Evolutionary conservation across 2,888 invertebrate genomes (phyloP).

Genomic region (Drosophila phalerata): DNA sequence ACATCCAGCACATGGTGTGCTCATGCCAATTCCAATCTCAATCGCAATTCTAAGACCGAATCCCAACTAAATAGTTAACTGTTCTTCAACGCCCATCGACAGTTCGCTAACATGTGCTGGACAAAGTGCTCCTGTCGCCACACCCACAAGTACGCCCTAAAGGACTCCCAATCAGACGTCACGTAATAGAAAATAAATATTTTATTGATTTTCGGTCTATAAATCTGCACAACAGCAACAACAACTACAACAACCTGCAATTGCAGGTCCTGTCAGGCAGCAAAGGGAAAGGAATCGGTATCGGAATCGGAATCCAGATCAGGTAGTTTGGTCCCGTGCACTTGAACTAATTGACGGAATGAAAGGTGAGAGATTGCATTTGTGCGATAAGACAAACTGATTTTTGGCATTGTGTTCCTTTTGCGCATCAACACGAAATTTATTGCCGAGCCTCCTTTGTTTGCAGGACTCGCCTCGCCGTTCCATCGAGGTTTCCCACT

Average conservation of each 20-base stretch:
- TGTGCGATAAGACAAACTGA: slow-evolving; percentile 67
- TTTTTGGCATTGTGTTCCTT: slow-evolving; percentile 43
- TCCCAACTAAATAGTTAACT: slow-evolving; percentile 28
- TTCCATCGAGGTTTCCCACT: slow-evolving; percentile 70
- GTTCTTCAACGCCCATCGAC: slow-evolving; percentile 36
- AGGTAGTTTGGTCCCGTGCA: slow-evolving; percentile 56
- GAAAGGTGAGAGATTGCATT: slow-evolving; percentile 80
- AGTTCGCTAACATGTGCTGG: slow-evolving; percentile 61
- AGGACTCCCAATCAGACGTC: slow-evolving; percentile 2
- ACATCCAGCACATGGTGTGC: slow-evolving; percentile 56
- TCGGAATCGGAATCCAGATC: slow-evolving; percentile 6
- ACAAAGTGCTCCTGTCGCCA: slow-evolving; percentile 70
- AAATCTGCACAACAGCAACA: slow-evolving; percentile 39
- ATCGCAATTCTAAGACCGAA: background rate
- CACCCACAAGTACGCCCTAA: slow-evolving; percentile 29
- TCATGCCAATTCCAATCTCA: background rate
- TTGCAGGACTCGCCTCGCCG: slow-evolving; percentile 25
- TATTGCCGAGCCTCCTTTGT: slow-evolving; percentile 63
- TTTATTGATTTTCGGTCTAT: slow-evolving; percentile 69
- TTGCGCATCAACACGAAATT: slow-evolving; percentile 52
- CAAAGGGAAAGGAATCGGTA: background rate
- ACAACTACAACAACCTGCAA: slow-evolving; percentile 8
- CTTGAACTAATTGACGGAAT: slow-evolving; percentile 79
- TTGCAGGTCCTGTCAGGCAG: slow-evolving; percentile 18
- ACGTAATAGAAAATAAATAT: slow-evolving; percentile 56